Evolutionary conservation across 2,797 vertebrate species (phyloP).

Genomic region (Tenualosa thibaudeaui): DNA sequence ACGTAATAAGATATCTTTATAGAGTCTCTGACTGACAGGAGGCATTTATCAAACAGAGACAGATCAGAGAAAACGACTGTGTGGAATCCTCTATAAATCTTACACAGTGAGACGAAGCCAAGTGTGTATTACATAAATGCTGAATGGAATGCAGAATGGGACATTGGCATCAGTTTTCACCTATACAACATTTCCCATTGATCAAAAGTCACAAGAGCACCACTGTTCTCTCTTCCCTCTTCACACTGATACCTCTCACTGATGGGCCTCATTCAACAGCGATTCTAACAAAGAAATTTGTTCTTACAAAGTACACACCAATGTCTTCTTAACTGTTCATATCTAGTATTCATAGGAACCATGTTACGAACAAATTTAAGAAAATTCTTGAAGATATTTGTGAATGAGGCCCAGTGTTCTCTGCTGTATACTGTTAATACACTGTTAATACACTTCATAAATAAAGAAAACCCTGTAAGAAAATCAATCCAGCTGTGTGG

Average conservation of each 20-base stretch:
- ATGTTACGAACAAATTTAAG: too few species aligned
- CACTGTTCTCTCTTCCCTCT: not conserved
- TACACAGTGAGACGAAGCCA: constrained; percentile 26
- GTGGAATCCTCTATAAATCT: constrained; percentile 44
- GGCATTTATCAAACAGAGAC: constrained; percentile 39
- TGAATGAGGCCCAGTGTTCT: too few species aligned
- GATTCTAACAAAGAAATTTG: too few species aligned
- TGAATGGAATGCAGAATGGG: constrained; percentile 39
- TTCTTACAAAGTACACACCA: too few species aligned
- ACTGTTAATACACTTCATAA: not conserved
- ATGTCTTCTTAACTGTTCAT: too few species aligned
- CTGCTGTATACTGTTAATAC: too few species aligned
- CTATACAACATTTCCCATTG: constrained; percentile 3
- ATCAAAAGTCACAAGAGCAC: not conserved
- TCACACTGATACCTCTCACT: not conserved
- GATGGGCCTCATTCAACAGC: too few species aligned
- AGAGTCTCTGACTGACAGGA: constrained; percentile 36
- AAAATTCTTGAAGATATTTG: too few species aligned
- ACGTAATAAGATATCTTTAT: constrained; percentile 51
- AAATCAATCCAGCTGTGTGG: not conserved
- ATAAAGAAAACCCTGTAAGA: not conserved
- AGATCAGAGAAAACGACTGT: constrained; percentile 27
- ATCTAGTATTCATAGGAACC: too few species aligned
- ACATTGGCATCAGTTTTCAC: constrained; percentile 13
- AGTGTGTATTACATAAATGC: constrained; percentile 33